Evolutionary conservation across 2,797 vertebrate genomes (phyloP).

Genomic region (Cyclura pinguis): DNA sequence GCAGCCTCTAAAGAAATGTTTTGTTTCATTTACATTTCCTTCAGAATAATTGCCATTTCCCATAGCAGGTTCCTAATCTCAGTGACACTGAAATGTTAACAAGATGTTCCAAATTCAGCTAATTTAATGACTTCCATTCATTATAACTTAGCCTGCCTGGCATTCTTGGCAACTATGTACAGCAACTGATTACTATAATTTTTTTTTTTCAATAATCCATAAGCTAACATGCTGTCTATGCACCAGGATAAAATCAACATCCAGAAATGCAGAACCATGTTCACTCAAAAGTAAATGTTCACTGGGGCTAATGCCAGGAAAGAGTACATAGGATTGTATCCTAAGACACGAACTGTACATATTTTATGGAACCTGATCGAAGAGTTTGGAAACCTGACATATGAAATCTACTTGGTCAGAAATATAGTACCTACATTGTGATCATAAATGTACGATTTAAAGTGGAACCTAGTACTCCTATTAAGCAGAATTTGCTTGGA

Average conservation of each 20-base stretch:
- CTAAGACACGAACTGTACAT: background rate
- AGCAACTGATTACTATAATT: background rate
- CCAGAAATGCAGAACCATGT: background rate
- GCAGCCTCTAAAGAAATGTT: background rate
- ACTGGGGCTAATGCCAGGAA: background rate
- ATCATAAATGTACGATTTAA: background rate
- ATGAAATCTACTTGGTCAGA: background rate
- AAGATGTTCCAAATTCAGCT: background rate
- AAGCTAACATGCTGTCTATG: background rate
- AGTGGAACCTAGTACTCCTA: background rate
- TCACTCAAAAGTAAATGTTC: background rate
- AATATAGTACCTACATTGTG: background rate
- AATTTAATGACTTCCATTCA: background rate
- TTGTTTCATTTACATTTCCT: background rate
- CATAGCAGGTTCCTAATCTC: background rate
- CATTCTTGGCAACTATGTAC: background rate
- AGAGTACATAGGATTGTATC: background rate
- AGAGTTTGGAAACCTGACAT: background rate
- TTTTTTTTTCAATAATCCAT: background rate
- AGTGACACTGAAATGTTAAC: background rate
- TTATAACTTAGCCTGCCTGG: background rate
- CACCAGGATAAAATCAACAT: background rate
- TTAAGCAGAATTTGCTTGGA: background rate
- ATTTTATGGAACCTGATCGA: background rate
- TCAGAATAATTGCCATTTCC: conserved; percentile 15